Evolutionary conservation across 2,113 vertebrate genomes (phyloP).

Genomic region (Pangasianodon gigas): DNA sequence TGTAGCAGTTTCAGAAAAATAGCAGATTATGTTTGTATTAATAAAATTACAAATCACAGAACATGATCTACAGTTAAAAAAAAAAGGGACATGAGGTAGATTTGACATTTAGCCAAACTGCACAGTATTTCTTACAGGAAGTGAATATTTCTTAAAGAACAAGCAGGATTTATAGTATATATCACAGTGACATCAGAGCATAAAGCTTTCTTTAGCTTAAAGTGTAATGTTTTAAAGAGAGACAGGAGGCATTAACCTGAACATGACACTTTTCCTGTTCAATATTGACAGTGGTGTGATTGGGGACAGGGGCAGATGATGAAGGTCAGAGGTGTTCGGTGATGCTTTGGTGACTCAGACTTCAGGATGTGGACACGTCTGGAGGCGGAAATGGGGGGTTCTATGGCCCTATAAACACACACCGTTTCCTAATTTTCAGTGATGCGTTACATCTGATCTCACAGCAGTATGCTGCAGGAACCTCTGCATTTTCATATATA

Average conservation of each 20-base stretch:
- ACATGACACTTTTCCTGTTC: not conserved
- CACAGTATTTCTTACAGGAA: not conserved
- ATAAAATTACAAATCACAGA: too few relatives aligned
- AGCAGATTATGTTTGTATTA: too few relatives aligned
- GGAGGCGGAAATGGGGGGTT: not conserved
- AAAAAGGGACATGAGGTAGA: too few relatives aligned
- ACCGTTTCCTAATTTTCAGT: not conserved
- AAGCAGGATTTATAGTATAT: not conserved
- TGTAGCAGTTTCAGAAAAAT: too few relatives aligned
- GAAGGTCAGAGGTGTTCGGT: constrained; percentile 22
- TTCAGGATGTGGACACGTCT: not conserved
- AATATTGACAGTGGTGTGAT: constrained; percentile 39
- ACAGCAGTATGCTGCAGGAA: not conserved
- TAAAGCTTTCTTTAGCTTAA: not conserved
- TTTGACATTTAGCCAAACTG: too few relatives aligned
- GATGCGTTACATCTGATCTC: not conserved
- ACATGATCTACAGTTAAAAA: too few relatives aligned
- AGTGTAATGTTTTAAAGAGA: not conserved
- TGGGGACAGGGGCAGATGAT: not conserved
- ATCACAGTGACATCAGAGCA: not conserved
- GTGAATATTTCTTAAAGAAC: not conserved
- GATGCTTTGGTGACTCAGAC: not conserved
- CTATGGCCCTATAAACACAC: not conserved
- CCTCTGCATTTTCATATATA: not conserved
- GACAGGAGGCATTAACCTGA: not conserved